These are phyloP conservation scores for Bembecia ichneumoniformis DNA, from an alignment of 2,888 invertebrate species.

Conservation along the genomic window DNA sequence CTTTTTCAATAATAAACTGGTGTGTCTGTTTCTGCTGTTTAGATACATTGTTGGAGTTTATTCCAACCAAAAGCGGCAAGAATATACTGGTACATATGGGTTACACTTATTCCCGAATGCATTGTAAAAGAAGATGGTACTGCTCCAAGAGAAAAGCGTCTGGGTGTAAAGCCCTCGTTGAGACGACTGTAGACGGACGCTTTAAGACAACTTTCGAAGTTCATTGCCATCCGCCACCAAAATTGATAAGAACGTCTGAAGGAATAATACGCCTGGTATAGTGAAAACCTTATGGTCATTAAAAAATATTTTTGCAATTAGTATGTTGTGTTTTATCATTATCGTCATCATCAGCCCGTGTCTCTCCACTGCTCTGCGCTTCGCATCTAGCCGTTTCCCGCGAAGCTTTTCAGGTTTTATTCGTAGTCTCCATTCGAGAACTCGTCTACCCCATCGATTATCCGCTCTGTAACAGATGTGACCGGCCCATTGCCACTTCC, in stretches of 20 bases:
- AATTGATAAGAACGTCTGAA: not conserved
- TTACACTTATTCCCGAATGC: slow-evolving; percentile 2
- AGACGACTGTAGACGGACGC: not conserved
- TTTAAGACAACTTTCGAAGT: not conserved
- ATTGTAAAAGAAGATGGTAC: slow-evolving; percentile 3
- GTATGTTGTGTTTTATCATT: too few species aligned
- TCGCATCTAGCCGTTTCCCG: too few species aligned
- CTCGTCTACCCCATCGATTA: too few species aligned
- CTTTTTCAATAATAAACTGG: not conserved
- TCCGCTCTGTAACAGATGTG: too few species aligned
- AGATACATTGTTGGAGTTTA: not conserved
- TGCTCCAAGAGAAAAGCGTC: slow-evolving; percentile 12
- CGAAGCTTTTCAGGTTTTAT: too few species aligned
- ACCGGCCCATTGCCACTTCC: too few species aligned
- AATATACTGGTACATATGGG: slow-evolving; percentile 3
- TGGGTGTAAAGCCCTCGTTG: not conserved
- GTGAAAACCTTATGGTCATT: too few species aligned
- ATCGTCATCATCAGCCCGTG: too few species aligned
- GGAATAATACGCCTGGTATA: not conserved
- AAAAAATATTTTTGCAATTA: too few species aligned
- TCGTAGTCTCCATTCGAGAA: too few species aligned
- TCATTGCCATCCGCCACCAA: not conserved
- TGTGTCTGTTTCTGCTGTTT: not conserved
- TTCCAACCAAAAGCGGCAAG: slow-evolving; percentile 1
- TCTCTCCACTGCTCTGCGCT: too few species aligned